Percentiles rank a stretch among this genome's conserved stretches.
Evolutionary conservation across 53 echinoderm and acorn worm genomes (phyloP).

Genomic region (Holothuria scabra): DNA sequence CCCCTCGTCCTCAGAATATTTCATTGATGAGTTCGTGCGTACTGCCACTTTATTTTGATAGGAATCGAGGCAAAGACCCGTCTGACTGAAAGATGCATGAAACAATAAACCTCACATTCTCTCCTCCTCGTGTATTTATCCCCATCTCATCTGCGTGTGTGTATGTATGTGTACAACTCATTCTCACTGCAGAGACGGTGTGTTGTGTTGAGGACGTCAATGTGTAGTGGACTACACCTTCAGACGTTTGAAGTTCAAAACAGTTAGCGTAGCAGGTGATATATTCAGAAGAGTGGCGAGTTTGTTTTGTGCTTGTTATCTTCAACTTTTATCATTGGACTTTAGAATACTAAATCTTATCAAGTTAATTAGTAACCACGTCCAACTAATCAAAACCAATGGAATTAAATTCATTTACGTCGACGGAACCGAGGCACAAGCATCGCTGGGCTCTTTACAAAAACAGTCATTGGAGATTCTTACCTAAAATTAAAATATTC

Average conservation of each 20-base stretch:
- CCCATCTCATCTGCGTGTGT: no score
- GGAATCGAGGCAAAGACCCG: not conserved
- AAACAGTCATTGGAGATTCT: not conserved
- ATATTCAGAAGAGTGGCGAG: no score
- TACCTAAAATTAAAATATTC: conserved; percentile 1
- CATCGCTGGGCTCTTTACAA: not conserved
- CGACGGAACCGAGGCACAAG: not conserved
- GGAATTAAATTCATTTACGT: conserved; percentile 41
- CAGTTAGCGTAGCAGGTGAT: no score
- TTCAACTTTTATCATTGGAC: conserved; percentile 2
- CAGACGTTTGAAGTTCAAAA: no score
- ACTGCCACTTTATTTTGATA: conserved; percentile 14
- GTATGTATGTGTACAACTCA: no score
- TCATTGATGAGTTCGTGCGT: conserved; percentile 21
- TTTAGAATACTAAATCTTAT: conserved; percentile 12
- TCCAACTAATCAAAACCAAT: not conserved
- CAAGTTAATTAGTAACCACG: conserved; percentile 23
- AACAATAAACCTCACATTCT: not conserved
- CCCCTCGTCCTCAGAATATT: not conserved
- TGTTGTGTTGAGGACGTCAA: no score
- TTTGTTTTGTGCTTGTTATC: no score
- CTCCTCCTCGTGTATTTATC: no score
- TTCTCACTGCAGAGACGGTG: no score
- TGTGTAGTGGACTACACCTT: no score
- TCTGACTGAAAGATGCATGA: conserved; percentile 32